Evolutionary conservation across 2,888 invertebrate genomes (phyloP).

Genomic region (Idaea dimidiata): DNA sequence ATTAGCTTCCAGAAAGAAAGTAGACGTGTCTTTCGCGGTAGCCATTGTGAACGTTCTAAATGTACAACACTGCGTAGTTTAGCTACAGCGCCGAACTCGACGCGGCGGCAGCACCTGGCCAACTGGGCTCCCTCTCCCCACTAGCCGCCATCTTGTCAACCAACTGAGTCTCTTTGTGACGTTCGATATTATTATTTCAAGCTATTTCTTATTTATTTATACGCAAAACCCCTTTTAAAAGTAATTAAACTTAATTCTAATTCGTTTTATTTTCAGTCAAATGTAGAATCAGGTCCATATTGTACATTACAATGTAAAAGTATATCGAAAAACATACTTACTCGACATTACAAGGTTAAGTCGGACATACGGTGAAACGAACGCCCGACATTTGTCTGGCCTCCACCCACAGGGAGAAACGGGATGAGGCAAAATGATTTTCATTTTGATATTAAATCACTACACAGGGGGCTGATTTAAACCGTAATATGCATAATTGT

Average conservation of each 20-base stretch:
- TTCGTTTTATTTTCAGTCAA: conserved; percentile 6
- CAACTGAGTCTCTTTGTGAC: conserved; percentile 67
- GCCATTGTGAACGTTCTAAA: conserved; percentile 87
- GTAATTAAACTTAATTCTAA: conserved; percentile 20
- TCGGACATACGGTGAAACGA: conserved; percentile 70
- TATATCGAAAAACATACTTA: conserved; percentile 69
- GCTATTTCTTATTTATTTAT: conserved; percentile 48
- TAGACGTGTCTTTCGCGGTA: conserved; percentile 94
- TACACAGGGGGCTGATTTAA: conserved; percentile 51
- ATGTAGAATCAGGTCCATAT: conserved; percentile 16
- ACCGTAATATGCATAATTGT: conserved; percentile 46
- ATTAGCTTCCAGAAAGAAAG: conserved; percentile 95
- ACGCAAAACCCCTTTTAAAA: conserved; percentile 30
- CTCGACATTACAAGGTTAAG: conserved; percentile 75
- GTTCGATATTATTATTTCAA: conserved; percentile 75
- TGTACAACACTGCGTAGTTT: conserved; percentile 81
- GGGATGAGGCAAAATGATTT: conserved; percentile 65
- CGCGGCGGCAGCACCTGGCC: conserved; percentile 82
- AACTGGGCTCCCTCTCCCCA: conserved; percentile 80
- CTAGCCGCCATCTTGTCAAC: conserved; percentile 77
- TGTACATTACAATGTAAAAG: conserved; percentile 29
- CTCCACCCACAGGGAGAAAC: conserved; percentile 70
- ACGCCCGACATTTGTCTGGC: conserved; percentile 75
- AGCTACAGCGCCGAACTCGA: conserved; percentile 80
- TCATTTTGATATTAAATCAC: conserved; percentile 57